Base-by-base conservation (phyloP, 2,797 vertebrate species). In the Myotis myotis region DNA sequence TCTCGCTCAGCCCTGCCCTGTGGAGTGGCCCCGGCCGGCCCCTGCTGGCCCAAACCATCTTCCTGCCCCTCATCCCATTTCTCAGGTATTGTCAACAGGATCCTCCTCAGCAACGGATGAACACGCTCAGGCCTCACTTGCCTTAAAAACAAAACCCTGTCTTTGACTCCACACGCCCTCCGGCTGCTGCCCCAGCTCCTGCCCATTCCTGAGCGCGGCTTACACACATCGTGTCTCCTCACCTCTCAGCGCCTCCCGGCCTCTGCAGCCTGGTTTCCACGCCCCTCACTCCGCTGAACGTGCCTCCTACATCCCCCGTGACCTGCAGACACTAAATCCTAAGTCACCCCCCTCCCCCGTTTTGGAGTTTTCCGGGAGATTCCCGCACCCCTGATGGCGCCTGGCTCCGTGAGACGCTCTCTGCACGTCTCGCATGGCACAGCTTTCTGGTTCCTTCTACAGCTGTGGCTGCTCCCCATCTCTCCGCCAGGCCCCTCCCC, bases 341-440 rank as follows among this genome's bases (percentile, higher is more conserved):
- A 9, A 15, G n/a, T 13, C 5, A 0, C 10, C 23, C 25, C 25
- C 51, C 4, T 15, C 8, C 13, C 55, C 36, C 51, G 12, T 13
- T 55, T 20, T 57, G 22, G 2, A n/a, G 53, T 15, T n/a, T 41
- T 11, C 33, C 8, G 5, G 41, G 41, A 55, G 62, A 87, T 60
- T 19, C 25, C 7, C 2, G 12, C 36, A 3, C 12, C 20, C 51
- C 15, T 0, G 10, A 8, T 30, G 13, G 3, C 30, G 23, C 64
- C 23, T 10, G 51, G 36, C 70, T 78, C 51, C 64, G 28, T 4
- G 28, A 44, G 22, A n/a, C 1, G 4, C 36, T 60, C 36, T 51
- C 89, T n/a, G 6, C 57, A 11, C 3, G 3, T 47, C 22, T 25
- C 2, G 4, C 5, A 0, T 6, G 47, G 30, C 86, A 11, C 38